Base-by-base conservation (phyloP, 2,888 invertebrate genomes). In the Nipponacmea schrenckii region DNA sequence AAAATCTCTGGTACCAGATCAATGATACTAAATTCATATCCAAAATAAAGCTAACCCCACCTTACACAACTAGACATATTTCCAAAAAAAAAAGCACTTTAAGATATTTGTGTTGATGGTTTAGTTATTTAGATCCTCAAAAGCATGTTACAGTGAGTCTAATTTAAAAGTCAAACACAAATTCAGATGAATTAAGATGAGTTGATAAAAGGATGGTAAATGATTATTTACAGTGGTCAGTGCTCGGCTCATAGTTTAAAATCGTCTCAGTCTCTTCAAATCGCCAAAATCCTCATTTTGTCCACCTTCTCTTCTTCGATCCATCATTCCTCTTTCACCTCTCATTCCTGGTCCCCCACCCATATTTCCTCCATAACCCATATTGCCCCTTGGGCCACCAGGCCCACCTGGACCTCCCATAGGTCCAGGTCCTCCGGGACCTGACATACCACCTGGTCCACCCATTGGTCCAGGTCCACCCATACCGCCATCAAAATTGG, bases 251-350 rank as follows among this genome's bases (percentile, higher is more conserved):
- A 39, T 39, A 39, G 39, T 5, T 56, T 74, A 76, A 64, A 64
- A 76, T 65, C 75, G 70, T 50, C 78, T 68, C 74, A 75, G 73
- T 72, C 77, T 75, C 72, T 77, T 78, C 70, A 73, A 63, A 20
- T 77, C 78, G 12, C 71, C 74, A 62, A 71, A 70, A 31, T 75
- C 75, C 17, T 75, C 78, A 68, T 73, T 67, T n/a, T 72, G 71
- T 20, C 69, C 67, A 27, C 70, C 67, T 20, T 73, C 74, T 62
- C 76, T 69, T 44, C 74, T 69, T 56, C 78, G 67, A 62, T 74
- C 76, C 74, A 76, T 76, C 70, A 72, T 69, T 39, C 72, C 73
- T 68, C 72, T 65, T 50, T 75, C 74, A 39, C 70, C 68, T 50
- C 50, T 48, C 67, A 70, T 63, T 24, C 45, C 69, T 48, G 62